Evolutionary conservation across 2,797 vertebrate species (phyloP).

Genomic region (Mormyrops boulengeri): DNA sequence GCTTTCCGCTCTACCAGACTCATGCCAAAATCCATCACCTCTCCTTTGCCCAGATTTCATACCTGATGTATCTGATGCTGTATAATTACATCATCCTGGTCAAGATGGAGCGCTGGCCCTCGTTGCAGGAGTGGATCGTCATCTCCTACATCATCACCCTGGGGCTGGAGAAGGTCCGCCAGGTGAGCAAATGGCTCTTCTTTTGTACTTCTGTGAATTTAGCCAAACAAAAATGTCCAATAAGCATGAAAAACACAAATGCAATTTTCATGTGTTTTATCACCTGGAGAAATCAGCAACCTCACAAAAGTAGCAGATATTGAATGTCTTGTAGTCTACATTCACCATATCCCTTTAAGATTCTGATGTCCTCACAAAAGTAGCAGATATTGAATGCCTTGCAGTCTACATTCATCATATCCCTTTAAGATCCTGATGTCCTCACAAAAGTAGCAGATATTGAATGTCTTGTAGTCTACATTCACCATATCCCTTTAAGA

Average conservation of each 20-base stretch:
- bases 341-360: conserved; percentile 56
- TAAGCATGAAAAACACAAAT: not conserved
- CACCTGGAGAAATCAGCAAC: not conserved
- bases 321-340: conserved; percentile 24
- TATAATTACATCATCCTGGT: conserved; percentile 98
- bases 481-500: conserved; percentile 56
- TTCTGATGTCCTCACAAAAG: conserved; percentile 77
- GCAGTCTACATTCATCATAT: conserved; percentile 29
- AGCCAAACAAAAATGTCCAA: not conserved
- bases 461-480: conserved; percentile 25
- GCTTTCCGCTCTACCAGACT: not conserved
- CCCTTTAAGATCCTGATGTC: conserved; percentile 88
- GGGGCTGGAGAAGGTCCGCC: conserved; percentile 89
- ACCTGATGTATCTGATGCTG: conserved; percentile 88
- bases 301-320: not conserved
- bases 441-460: not conserved
- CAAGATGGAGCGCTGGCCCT: conserved; percentile 91
- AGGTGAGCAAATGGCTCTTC: conserved; percentile 60
- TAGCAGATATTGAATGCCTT: not conserved
- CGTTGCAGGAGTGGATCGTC: conserved; percentile 87
- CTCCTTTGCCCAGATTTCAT: conserved; percentile 71
- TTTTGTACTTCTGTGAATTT: not conserved
- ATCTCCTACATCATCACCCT: conserved; percentile 92
- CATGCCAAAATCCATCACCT: not conserved
- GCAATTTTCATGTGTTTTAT: not conserved